Base-by-base conservation (phyloP, 1,140 invertebrate genomes). In the Telenomus remus region DNA sequence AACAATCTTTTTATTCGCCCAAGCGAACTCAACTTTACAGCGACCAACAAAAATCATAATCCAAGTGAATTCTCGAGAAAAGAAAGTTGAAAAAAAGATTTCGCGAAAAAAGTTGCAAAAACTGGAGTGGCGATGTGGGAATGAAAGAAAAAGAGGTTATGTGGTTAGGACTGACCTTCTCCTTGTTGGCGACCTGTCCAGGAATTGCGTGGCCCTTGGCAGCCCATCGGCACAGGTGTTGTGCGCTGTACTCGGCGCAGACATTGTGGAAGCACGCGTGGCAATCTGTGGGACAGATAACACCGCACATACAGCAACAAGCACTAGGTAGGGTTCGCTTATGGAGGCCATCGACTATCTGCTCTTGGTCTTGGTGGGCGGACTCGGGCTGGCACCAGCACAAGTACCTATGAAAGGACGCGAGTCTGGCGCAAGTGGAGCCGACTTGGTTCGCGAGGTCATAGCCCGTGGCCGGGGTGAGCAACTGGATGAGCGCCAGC, bases 191-290 rank as follows among this genome's bases (percentile, higher is more conserved):
- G 53, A 90, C 80, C 44, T 85, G 90, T 69, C 87, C 85, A 34
- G 89, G 88, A 49, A 89, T 85, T 64, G 89, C 86, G 54, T 87
- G 84, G 70, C 90, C 89, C 80, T 87, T 89, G 83, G 72, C 75
- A 63, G 84, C 87, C 86, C 90, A 90, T 87, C 89, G 89, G 86
- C 90, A 91, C 73, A 87, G 81, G 78, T 90, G 89, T 73, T 89
- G 87, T 79, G 84, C 81, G 78, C 85, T 87, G 83, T 88, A 91
- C 54, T 89, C 86, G 64, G 88, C 82, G 87, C 91, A 92, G 69
- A 91, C 88, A 80, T 88, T 87, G 87, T 92, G 91, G 89, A 92
- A 92, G 84, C 91, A 92, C 80, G 90, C 89, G 84, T 91, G 90
- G 84, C 91, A 92, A 84, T 92, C 91, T 92, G 89, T 77, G 74